A percentile compares a stretch with the other conserved stretches of the same genome.
Conservation (phyloP, 2,113 vertebrate species). For the Jaculus jaculus region DNA sequence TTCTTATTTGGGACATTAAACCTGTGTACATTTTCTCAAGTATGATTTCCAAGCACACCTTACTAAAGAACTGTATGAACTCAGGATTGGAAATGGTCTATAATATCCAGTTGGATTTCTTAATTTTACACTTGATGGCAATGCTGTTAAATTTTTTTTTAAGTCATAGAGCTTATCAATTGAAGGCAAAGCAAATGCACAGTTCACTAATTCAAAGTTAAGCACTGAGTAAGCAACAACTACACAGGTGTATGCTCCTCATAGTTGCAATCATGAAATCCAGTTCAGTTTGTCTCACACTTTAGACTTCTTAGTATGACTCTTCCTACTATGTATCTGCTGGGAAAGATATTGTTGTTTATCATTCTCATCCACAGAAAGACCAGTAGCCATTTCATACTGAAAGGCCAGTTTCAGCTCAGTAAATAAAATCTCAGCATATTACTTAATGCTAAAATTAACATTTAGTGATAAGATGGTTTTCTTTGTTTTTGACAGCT, state of each 20-base stretch:
- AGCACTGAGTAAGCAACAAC: not conserved
- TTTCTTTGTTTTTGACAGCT: not conserved
- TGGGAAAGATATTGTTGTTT: not conserved
- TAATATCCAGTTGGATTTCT: not conserved
- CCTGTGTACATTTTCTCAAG: not conserved
- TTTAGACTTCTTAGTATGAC: not conserved
- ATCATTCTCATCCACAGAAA: not conserved
- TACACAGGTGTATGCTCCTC: not conserved
- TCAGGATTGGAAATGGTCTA: not conserved
- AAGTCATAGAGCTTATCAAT: not conserved
- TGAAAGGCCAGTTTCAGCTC: not conserved
- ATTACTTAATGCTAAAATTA: not conserved
- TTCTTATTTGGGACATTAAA: not conserved
- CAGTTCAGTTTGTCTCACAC: not conserved
- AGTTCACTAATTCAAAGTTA: not conserved
- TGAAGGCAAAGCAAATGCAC: not conserved
- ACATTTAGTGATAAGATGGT: not conserved
- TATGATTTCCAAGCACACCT: not conserved
- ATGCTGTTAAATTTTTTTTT: not conserved
- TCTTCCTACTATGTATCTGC: not conserved
- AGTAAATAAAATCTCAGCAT: not conserved
- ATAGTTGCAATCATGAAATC: not conserved
- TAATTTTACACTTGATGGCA: not conserved
- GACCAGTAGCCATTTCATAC: not conserved
- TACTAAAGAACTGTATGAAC: not conserved